These are phyloP conservation scores for Numenius arquata DNA, from an alignment of 2,113 vertebrate genomes.

Conservation along the genomic window DNA sequence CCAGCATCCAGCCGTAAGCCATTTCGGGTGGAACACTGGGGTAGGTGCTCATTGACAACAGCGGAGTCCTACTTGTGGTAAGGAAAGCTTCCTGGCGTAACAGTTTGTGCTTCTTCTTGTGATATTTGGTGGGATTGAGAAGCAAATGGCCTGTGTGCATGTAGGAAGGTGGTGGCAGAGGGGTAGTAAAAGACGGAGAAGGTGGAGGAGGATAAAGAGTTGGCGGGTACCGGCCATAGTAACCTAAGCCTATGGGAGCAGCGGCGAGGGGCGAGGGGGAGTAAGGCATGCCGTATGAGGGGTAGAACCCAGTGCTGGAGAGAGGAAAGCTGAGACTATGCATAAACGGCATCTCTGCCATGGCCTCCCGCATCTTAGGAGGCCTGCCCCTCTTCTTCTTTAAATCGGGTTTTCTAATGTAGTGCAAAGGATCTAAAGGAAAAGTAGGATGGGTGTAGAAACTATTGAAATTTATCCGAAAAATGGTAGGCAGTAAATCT, in stretches of 20 bases:
- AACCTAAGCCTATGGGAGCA: conserved; percentile 88
- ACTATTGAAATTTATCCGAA: conserved; percentile 86
- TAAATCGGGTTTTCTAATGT: conserved; percentile 84
- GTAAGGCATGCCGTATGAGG: conserved; percentile 94
- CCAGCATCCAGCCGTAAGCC: conserved; percentile 88
- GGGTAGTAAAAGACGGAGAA: conserved; percentile 86
- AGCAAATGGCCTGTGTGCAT: conserved; percentile 88
- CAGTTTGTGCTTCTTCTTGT: conserved; percentile 91
- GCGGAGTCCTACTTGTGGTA: conserved; percentile 79
- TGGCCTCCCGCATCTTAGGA: conserved; percentile 89
- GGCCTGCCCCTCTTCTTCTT: conserved; percentile 90
- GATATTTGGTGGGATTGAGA: conserved; percentile 93
- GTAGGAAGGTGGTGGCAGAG: conserved; percentile 83
- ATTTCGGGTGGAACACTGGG: conserved; percentile 83
- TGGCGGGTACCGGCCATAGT: conserved; percentile 89
- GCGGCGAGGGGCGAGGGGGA: conserved; percentile 85
- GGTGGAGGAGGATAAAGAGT: conserved; percentile 89
- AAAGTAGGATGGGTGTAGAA: conserved; percentile 86
- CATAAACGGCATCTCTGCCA: conserved; percentile 96
- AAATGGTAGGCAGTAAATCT: conserved; percentile 91
- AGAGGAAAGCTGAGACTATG: conserved; percentile 93
- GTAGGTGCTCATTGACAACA: conserved; percentile 85
- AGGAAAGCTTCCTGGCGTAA: conserved; percentile 87
- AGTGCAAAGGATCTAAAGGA: conserved; percentile 88
- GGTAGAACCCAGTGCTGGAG: conserved; percentile 87